Conservation (phyloP, 2,888 invertebrate genomes). For the Clostera curtula region DNA sequence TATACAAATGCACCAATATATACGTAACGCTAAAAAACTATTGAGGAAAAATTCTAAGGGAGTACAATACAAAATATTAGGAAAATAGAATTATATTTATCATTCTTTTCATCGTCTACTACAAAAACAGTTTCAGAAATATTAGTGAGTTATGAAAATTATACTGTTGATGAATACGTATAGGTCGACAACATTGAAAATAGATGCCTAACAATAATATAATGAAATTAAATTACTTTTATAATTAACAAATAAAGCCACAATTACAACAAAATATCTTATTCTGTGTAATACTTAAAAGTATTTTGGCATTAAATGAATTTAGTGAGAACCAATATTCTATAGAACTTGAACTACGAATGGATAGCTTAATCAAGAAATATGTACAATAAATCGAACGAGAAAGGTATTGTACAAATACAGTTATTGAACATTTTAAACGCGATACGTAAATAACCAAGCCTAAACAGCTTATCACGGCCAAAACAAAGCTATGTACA, state of each 20-base stretch:
- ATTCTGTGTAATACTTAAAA: no score
- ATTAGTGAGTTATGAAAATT: constrained; percentile 36
- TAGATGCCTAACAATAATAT: no score
- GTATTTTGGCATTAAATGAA: no score
- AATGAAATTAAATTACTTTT: no score
- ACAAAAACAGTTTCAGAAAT: constrained; percentile 60
- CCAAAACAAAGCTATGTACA: constrained; percentile 33
- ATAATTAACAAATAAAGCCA: no score
- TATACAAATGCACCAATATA: constrained; percentile 66
- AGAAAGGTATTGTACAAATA: constrained; percentile 34
- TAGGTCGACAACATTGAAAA: no score
- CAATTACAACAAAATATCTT: no score
- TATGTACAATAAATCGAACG: constrained; percentile 49
- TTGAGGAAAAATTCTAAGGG: constrained; percentile 57
- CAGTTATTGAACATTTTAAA: constrained; percentile 47
- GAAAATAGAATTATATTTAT: constrained; percentile 64
- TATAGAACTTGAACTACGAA: no score
- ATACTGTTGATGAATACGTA: constrained; percentile 20
- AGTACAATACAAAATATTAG: constrained; percentile 64
- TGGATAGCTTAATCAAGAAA: constrained; percentile 47
- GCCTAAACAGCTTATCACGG: constrained; percentile 24
- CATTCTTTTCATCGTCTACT: constrained; percentile 37
- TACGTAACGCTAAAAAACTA: constrained; percentile 63
- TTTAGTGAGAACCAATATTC: no score
- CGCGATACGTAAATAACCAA: constrained; percentile 31